Percentiles rank a stretch among this genome's conserved stretches.
These are phyloP conservation scores for Callosobruchus maculatus DNA, from an alignment of 2,888 invertebrate genomes.

Conservation along the genomic window DNA sequence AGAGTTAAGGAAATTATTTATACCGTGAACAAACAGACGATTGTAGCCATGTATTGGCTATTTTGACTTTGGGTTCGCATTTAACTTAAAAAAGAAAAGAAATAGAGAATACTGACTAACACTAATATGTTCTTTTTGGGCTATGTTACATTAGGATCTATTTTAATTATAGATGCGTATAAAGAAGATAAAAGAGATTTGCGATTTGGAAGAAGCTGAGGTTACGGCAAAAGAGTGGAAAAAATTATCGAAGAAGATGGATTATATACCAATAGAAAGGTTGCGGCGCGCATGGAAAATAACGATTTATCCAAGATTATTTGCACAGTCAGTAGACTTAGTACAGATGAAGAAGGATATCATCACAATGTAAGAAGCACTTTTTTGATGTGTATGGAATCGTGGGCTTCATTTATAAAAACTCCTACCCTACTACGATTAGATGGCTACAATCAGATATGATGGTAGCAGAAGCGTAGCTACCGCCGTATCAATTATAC, in stretches of 20 bases:
- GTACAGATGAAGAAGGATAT: slow-evolving; percentile 15
- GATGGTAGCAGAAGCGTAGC: too few relatives aligned
- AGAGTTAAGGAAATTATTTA: too few relatives aligned
- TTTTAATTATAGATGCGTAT: background rate
- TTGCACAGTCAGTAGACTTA: slow-evolving; percentile 12
- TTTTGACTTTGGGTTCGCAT: too few relatives aligned
- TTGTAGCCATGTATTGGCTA: too few relatives aligned
- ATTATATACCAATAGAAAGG: slow-evolving; percentile 17
- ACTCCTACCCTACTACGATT: too few relatives aligned
- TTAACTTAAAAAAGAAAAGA: too few relatives aligned
- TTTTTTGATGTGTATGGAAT: slow-evolving; percentile 3
- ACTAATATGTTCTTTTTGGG: too few relatives aligned
- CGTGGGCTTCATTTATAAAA: too few relatives aligned
- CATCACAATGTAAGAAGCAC: slow-evolving; percentile 23
- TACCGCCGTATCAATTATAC: too few relatives aligned
- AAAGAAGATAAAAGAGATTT: slow-evolving; percentile 2
- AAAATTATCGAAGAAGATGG: slow-evolving; percentile 23
- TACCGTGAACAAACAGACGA: too few relatives aligned
- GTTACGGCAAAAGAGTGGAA: slow-evolving; percentile 23
- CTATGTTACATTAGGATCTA: background rate
- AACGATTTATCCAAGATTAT: slow-evolving; percentile 26
- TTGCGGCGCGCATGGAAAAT: slow-evolving; percentile 23
- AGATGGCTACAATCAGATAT: too few relatives aligned
- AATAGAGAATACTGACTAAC: too few relatives aligned
- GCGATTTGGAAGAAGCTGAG: slow-evolving; percentile 19